A percentile compares a stretch with the other conserved stretches of the same genome.
phyloP scores from a whole-genome alignment of 2,797 vertebrate genomes.

The Morelia viridis region DNA sequence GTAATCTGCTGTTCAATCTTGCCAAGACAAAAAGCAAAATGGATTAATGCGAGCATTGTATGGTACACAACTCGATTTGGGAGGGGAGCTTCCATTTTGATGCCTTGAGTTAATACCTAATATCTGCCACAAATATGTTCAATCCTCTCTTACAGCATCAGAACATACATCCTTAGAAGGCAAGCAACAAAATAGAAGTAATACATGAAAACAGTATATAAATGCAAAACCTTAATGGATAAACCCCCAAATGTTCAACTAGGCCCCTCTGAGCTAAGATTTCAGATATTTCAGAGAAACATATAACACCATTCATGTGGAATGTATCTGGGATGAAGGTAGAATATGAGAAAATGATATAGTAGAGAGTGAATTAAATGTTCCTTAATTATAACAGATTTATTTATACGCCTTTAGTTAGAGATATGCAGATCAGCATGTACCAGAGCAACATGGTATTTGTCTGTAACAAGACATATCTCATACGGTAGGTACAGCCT shows the following conservation, averaged over 20 bases:
- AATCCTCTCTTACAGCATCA: not conserved
- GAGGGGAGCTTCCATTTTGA: not conserved
- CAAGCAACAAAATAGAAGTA: not conserved
- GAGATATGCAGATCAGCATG: not conserved
- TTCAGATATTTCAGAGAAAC: not conserved
- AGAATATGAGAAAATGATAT: not conserved
- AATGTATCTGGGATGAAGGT: not conserved
- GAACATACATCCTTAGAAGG: not conserved
- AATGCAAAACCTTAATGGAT: not conserved
- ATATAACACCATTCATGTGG: not conserved
- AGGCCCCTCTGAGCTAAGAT: not conserved
- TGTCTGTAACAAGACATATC: not conserved
- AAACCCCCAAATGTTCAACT: not conserved
- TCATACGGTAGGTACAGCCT: not conserved
- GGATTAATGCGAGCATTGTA: slow-evolving; percentile 10
- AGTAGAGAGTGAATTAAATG: not conserved
- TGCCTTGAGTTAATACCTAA: not conserved
- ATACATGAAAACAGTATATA: not conserved
- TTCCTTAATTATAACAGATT: not conserved
- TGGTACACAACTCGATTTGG: not conserved
- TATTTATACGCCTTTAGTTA: not conserved
- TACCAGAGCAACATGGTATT: not conserved
- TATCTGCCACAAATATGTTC: not conserved
- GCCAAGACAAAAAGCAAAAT: slow-evolving; percentile 44
- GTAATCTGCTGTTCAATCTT: slow-evolving; percentile 75